Evolutionary conservation across 2,113 vertebrate species (phyloP), one percentile per base, ranked within the genome.

Genomic region (Limnothrissa miodon): DNA sequence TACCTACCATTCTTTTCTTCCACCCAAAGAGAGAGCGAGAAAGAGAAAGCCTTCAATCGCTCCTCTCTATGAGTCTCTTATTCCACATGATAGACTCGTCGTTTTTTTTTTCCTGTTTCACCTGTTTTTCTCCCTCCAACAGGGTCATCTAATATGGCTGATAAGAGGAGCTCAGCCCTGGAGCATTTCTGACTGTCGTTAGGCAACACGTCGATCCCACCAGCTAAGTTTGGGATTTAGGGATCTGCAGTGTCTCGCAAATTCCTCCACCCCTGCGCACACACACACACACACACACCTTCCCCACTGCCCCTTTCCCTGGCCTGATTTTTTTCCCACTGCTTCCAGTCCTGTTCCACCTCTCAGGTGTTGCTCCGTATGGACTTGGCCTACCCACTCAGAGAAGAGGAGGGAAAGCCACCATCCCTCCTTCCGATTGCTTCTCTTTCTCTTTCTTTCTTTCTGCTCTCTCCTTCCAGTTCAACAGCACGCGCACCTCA

Each of bases 1-100:
- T 94, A 95, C 94, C 93, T 85, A 91, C 93, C 91, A 93, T 94
- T 94, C 91, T 93, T 91, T 90, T 82, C 86, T 89, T 80, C 44
- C 19, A 10, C 15, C 86, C 87, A 84, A 90, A 70, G 25, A 82
- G 44, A 70, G 83, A 90, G 25, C 10, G 70, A 25, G 19, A 80
- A 6, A 83, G 51, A 66, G 82, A 92, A 91, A 92, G 86, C 83
- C 86, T 93, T 90, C 90, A 90, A 91, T 92, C 89, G n/a, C 91
- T 89, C 85, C 86, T 90, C 42, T 93, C 90, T 90, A 89, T 89
- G 82, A 86, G 85, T 87, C 87, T 92, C 90, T 90, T 89, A 90
- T 92, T 93, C 89, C 90, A 92, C 88, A 85, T 92, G 91, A 93
- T 87, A 85, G 90, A 93, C 91, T 92, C 88, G 84, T 90, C 87